Conservation (phyloP, 2,797 vertebrate genomes). For the Onychomys arenicola region DNA sequence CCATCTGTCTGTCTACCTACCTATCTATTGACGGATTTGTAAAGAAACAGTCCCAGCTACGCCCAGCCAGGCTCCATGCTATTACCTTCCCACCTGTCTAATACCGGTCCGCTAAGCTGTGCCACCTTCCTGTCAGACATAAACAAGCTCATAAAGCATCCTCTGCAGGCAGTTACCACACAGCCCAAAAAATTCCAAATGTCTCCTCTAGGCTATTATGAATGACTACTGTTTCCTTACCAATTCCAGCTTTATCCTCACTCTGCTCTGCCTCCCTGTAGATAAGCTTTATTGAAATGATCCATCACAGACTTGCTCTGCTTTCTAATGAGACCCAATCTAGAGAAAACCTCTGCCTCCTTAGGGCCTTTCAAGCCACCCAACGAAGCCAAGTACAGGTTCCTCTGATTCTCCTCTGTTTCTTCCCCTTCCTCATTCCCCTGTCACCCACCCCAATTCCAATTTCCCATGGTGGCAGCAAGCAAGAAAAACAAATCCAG, state of each 20-base stretch:
- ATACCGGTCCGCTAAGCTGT: background rate
- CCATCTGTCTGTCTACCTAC: background rate
- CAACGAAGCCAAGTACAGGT: background rate
- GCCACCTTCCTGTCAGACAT: background rate
- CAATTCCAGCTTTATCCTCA: background rate
- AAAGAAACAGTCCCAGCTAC: background rate
- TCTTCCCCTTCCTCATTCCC: background rate
- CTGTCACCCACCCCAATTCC: no score
- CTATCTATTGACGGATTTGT: background rate
- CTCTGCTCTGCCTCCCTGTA: background rate
- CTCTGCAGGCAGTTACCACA: background rate
- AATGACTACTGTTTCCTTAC: background rate
- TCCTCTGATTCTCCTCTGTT: background rate
- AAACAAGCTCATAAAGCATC: background rate
- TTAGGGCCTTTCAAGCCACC: background rate
- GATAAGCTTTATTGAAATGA: constrained; percentile 10
- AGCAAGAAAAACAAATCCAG: constrained; percentile 16
- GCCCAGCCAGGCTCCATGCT: background rate
- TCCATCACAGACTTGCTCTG: background rate
- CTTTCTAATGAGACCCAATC: constrained; percentile 18
- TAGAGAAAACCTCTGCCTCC: background rate
- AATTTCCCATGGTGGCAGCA: background rate
- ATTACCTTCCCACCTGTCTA: background rate
- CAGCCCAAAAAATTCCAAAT: background rate
- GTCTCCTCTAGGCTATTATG: background rate